Base-by-base conservation (phyloP, 2,797 vertebrate species). In the Astyanax mexicanus region DNA sequence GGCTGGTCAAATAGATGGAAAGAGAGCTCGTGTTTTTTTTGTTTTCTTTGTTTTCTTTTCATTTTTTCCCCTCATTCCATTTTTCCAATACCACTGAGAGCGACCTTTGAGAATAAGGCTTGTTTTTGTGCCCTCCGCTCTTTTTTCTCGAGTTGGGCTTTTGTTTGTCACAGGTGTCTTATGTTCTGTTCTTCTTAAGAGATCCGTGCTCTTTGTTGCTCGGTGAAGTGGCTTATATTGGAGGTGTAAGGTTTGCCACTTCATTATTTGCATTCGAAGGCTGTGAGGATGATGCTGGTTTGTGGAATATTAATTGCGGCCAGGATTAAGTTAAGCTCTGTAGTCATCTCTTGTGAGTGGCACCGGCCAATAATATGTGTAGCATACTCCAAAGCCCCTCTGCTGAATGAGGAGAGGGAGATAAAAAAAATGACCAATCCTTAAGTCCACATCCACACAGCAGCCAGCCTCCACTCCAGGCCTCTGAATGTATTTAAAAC, bases 1-100 rank as follows among this genome's bases (percentile, higher is more conserved):
- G 95, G 94, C 94, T 94, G 92, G 91, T 94, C 91, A 91, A 92
- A 94, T 88, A 91, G 93, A 94, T 91, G 94, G 92, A 94, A 93
- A 90, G 86, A 87, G 88, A 88, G 44, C 64, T 72, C n/a, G n/a
- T 70, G 57, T 73, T 77, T 77, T 77, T 62, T 64, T 67, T 47
- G n/a, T 49, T 77, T 72, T 52, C 68, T 69, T 47, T 23, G 29
- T 65, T 65, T 32, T 32, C 17, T 47, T 66, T 54, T 29, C 17
- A 49, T 61, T 69, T 54, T 38, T 27, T 17, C 42, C n/a, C n/a
- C 40, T 32, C 45, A 49, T 55, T 80, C n/a, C 47, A 75, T 70
- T 72, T 80, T 58, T 52, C 19, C 75, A 60, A 40, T 77, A 75
- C 57, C 58, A 64, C 54, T 64, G 83, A 89, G 88, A 85, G 84